Percentiles rank a stretch among this genome's conserved stretches.
Conservation (phyloP, 2,113 vertebrate genomes). For the Phalacrocorax pelagicus region DNA sequence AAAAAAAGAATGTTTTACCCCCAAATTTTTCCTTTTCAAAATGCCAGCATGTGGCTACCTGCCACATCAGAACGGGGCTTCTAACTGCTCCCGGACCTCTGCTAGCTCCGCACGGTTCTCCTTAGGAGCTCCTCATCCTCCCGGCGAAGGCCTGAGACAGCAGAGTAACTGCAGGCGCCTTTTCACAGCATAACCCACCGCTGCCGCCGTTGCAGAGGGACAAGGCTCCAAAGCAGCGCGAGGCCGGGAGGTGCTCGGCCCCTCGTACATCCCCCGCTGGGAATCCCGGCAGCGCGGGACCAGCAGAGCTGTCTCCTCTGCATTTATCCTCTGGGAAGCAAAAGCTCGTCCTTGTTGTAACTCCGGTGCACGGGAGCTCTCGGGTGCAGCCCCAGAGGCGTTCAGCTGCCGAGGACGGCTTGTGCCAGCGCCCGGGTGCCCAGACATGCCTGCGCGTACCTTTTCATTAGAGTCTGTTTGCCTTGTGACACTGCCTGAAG, state of each 20-base stretch:
- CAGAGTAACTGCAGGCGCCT: not conserved
- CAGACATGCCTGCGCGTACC: not conserved
- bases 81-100: not conserved
- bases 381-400: rapidly evolving
- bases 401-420: not conserved
- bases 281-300: not conserved
- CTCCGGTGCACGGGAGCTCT: not conserved
- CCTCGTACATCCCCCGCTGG: rapidly evolving
- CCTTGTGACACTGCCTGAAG: not conserved
- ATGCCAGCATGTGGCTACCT: not conserved
- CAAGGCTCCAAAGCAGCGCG: rapidly evolving
- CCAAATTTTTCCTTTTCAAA: not conserved
- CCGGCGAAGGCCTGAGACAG: not conserved
- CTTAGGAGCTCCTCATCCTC: not conserved
- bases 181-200: rapidly evolving
- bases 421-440: not conserved
- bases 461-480: not conserved
- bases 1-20: not conserved
- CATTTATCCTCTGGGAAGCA: not conserved
- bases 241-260: rapidly evolving
- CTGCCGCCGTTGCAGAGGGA: not conserved
- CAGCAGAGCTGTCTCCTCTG: not conserved
- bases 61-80: rapidly evolving
- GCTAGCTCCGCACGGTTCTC: not conserved
- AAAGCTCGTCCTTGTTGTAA: not conserved